Percentiles rank a stretch among this genome's conserved stretches.
Evolutionary conservation across 2,888 invertebrate genomes (phyloP).

Genomic region (Sphaerophoria rueppellii): DNA sequence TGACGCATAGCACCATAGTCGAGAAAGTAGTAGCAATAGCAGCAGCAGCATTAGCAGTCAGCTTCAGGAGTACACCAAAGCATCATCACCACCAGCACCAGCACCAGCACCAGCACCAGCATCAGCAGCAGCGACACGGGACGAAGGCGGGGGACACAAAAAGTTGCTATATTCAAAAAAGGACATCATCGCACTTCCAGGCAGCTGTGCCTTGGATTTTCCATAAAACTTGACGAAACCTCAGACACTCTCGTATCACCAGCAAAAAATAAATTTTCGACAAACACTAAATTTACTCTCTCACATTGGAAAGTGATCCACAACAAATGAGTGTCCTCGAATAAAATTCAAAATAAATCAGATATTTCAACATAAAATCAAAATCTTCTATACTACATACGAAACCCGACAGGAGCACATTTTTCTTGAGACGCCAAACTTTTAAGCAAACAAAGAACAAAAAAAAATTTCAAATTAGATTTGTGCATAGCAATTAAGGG

Average conservation of each 20-base stretch:
- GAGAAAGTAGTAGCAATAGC: conserved; percentile 55
- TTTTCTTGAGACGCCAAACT: conserved; percentile 36
- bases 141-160: conserved; percentile 37
- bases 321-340: conserved; percentile 67
- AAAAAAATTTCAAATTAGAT: not conserved
- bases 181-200: conserved; percentile 76
- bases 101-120: conserved; percentile 55
- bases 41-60: conserved; percentile 33
- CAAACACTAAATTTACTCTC: conserved; percentile 33
- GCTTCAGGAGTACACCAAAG: conserved; percentile 38
- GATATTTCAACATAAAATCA: conserved; percentile 54
- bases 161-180: conserved; percentile 77
- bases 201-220: conserved; percentile 70
- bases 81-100: conserved; percentile 44
- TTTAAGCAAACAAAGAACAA: not conserved
- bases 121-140: conserved; percentile 36
- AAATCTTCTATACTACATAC: conserved; percentile 11
- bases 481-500: not conserved
- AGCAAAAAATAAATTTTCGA: conserved; percentile 11
- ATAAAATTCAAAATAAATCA: conserved; percentile 69
- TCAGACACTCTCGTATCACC: conserved; percentile 41
- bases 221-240: conserved; percentile 75
- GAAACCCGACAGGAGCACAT: conserved; percentile 28
- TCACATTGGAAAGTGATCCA: conserved; percentile 71
- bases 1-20: conserved; percentile 76